These are phyloP conservation scores for Lepidotrigona ventralis DNA, from an alignment of 1,140 invertebrate species.

Conservation along the genomic window DNA sequence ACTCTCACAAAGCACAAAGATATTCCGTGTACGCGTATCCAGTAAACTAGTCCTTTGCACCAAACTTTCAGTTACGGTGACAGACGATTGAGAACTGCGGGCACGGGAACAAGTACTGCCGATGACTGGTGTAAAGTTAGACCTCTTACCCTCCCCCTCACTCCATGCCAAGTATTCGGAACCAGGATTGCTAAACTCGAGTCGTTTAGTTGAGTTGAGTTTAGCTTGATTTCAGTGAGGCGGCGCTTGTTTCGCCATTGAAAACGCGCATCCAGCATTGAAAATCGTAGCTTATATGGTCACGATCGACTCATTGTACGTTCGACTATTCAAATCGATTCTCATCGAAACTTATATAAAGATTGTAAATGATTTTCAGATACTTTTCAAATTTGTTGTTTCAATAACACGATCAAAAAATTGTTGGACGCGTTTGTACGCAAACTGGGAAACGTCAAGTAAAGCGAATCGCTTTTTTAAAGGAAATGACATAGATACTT, in stretches of 20 bases:
- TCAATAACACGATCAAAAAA: no score
- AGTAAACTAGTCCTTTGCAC: constrained; percentile 34
- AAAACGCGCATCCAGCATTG: neutral
- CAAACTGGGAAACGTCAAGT: no score
- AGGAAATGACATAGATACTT: no score
- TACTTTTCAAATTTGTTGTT: no score
- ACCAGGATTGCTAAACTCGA: neutral
- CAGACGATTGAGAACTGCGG: constrained; percentile 53
- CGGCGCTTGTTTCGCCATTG: neutral
- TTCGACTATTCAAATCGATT: no score
- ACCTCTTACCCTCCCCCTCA: constrained; percentile 57
- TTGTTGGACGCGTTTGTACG: no score
- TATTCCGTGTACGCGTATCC: neutral
- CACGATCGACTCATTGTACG: no score
- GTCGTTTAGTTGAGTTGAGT: neutral
- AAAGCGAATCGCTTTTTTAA: no score
- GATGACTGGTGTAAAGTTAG: constrained; percentile 71
- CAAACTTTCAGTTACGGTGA: constrained; percentile 36
- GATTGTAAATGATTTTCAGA: no score
- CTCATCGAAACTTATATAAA: no score
- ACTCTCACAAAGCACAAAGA: constrained; percentile 53
- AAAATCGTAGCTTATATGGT: neutral
- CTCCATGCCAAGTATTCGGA: neutral
- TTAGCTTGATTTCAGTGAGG: neutral
- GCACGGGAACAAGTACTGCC: constrained; percentile 70